phyloP scores from a whole-genome alignment of 2,888 invertebrate genomes.

The Lasioglossum marginatum region DNA sequence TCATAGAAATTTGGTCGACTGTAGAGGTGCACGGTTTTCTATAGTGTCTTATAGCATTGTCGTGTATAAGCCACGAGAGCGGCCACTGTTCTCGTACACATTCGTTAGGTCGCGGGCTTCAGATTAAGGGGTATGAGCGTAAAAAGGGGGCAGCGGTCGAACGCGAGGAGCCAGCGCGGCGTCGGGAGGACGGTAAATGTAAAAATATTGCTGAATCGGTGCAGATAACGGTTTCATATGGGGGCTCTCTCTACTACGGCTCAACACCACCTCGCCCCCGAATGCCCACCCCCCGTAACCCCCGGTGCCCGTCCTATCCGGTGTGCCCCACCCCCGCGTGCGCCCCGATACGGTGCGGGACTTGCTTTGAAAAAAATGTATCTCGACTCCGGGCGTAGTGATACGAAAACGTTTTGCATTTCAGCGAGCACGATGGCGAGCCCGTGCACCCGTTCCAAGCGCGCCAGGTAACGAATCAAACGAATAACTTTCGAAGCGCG shows the following conservation, averaged over 20 bases:
- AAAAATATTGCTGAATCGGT: constrained; percentile 83
- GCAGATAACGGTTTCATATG: constrained; percentile 81
- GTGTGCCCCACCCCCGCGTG: constrained; percentile 11
- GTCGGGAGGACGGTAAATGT: constrained; percentile 73
- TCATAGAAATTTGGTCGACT: neutral
- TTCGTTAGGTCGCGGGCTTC: constrained; percentile 81
- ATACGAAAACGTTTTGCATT: constrained; percentile 79
- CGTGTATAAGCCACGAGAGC: constrained; percentile 68
- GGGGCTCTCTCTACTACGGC: constrained; percentile 69
- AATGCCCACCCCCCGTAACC: constrained; percentile 19
- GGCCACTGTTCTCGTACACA: constrained; percentile 73
- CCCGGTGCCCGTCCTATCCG: constrained; percentile 18
- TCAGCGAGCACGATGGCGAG: constrained; percentile 72
- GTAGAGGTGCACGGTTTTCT: neutral
- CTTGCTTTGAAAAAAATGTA: constrained; percentile 80
- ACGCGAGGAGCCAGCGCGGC: constrained; percentile 4
- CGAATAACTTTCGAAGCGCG: constrained; percentile 73
- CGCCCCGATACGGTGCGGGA: constrained; percentile 72
- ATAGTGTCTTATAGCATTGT: neutral
- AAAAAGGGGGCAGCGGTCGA: constrained; percentile 53
- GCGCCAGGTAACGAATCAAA: constrained; percentile 70
- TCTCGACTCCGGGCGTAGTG: constrained; percentile 76
- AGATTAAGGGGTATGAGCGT: constrained; percentile 76
- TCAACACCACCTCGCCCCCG: constrained; percentile 24
- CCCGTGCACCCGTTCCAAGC: constrained; percentile 61